Evolutionary conservation across 2,113 vertebrate species (phyloP), one percentile per base, ranked within the genome.

Genomic region (Delphinus delphis): DNA sequence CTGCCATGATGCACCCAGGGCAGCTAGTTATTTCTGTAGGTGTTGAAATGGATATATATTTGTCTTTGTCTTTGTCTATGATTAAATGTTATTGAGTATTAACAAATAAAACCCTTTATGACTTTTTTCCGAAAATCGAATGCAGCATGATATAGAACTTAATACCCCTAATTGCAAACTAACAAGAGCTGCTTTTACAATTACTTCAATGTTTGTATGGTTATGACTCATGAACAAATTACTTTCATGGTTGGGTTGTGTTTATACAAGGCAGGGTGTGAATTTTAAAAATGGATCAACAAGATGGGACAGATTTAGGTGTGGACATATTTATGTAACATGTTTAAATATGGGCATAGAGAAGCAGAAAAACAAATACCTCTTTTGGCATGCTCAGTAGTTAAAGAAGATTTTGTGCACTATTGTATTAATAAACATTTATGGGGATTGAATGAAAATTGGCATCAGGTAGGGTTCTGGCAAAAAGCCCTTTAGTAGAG

Each of bases 231-330:
- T 95, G 90, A 98, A 95, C 92, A 98, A 98, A 98, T 98, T 98
- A 86, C 84, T 98, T 98, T 98, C 97, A 98, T 93, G 98, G 91
- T 90, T 98, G 91, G 63, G 88, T 98, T 98, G 95, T 86, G 38
- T 98, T 98, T 97, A 97, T 97, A 98, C 73, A 98, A 98, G 97
- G 86, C 95, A 98, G 95, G 0, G 8, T 98, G 97, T 98, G 98
- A 99, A 98, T 98, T 98, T 98, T 98, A 97, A 97, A 97, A 96
- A 97, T 90, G 98, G 96, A 98, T 98, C 97, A 98, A 98, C 98
- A 98, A 98, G 98, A 99, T 97, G 95, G 97, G 94, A 97, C 98
- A 98, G 96, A 99, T 98, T 98, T 98, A 98, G 98, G 98, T 98
- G 98, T 98, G 97, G 96, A 93, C 68, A 76, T 98, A 98, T 98